Base-by-base conservation (phyloP, 1,140 invertebrate genomes). In the Pararge aegeria region DNA sequence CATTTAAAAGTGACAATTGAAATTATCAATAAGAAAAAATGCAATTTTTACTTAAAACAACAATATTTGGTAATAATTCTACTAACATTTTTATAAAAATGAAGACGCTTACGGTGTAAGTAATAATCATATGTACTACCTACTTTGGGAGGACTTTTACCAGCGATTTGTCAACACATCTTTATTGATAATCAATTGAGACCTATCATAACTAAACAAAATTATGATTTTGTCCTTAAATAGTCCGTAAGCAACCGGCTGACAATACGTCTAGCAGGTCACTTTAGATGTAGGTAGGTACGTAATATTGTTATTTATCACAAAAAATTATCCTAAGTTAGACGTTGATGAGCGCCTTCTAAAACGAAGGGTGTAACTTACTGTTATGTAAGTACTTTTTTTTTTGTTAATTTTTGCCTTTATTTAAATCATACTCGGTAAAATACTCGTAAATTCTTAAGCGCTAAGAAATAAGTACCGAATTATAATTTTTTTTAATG, bases 291-390 rank as follows among this genome's bases (percentile, higher is more conserved):
- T 16, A 5, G 15, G 4, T 42, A 42, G 38, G 18, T 42, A 34
- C 38, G 21, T 21, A 5, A 1, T 21, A 20, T 46, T 21, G 27
- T 48, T 59, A 9, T 55, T 5, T 27, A 49, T 58, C 44, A 63
- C 44, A 49, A 55, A 49, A n/a, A 50, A 46, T 51, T 51, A 27
- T 21, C 42, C 59, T 68, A 61, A 62, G 56, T 57, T 65, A 65
- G 52, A 62, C 50, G 37, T 55, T 54, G 27, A 29, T 60, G 42
- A 61, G 44, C 38, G 29, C 81, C 81, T 84, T 84, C 81, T 84
- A 84, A 82, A 84, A 84, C 79, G 81, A 84, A 84, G 81, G 77
- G 42, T 65, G 29, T 48, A 34, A 57, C 50, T 54, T 53, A 60
- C 18, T 51, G 21, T 29, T 46, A 60, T 48, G 50, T 60, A 60